Percentiles rank a stretch among this genome's conserved stretches.
phyloP scores from a whole-genome alignment of 2,797 vertebrate species.

The Sebastolobus alascanus region DNA sequence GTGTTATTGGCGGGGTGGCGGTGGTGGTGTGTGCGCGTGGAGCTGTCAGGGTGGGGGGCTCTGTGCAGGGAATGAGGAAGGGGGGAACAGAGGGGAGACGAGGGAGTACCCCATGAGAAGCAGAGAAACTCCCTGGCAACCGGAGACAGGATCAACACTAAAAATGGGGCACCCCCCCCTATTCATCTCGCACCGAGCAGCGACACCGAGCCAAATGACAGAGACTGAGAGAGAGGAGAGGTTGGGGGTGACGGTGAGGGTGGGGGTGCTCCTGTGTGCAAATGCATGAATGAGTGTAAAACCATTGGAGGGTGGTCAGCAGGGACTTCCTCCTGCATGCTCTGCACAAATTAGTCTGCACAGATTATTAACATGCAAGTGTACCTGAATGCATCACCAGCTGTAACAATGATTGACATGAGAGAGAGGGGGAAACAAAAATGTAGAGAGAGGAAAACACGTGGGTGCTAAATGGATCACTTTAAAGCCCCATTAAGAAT shows the following conservation, averaged over 20 bases:
- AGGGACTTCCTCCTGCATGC: slow-evolving; percentile 31
- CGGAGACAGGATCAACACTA: slow-evolving; percentile 65
- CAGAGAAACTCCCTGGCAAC: slow-evolving; percentile 81
- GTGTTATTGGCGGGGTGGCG: slow-evolving; percentile 64
- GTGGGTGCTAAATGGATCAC: slow-evolving; percentile 8
- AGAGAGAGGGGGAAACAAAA: background rate
- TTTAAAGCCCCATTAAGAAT: slow-evolving; percentile 53
- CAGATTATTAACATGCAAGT: background rate
- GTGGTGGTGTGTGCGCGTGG: slow-evolving; percentile 26
- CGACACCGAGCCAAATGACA: slow-evolving; percentile 61
- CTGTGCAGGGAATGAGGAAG: slow-evolving; percentile 10
- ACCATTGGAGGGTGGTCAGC: slow-evolving; percentile 34
- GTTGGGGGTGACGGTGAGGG: background rate
- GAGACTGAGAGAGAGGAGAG: slow-evolving; percentile 29
- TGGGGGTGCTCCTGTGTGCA: slow-evolving; percentile 13
- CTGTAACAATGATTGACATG: background rate
- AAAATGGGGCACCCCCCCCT: slow-evolving; percentile 64
- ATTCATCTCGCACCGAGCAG: slow-evolving; percentile 56
- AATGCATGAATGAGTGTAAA: slow-evolving; percentile 59
- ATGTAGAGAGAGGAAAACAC: slow-evolving; percentile 2
- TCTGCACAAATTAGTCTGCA: slow-evolving; percentile 11
- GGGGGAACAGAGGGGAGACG: slow-evolving; percentile 13
- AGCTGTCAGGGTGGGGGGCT: slow-evolving; percentile 23
- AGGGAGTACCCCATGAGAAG: slow-evolving; percentile 74
- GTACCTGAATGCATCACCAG: slow-evolving; percentile 42